These are phyloP conservation scores for Oscheius sp. DNA, from an alignment of 1,140 invertebrate species.

Conservation along the genomic window DNA sequence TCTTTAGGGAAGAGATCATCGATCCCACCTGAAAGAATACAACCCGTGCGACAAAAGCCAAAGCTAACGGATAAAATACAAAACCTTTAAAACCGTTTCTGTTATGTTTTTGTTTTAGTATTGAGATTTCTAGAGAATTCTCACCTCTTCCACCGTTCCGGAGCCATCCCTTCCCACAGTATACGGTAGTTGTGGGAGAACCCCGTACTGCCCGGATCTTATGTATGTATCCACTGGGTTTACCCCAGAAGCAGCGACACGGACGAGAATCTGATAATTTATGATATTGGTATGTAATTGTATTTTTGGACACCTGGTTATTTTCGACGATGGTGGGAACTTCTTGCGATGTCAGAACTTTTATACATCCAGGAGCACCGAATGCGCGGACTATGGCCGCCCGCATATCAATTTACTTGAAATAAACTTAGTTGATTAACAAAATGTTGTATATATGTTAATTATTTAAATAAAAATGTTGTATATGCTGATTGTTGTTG, in stretches of 20 bases:
- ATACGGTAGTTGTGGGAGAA: constrained; percentile 65
- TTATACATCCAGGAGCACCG: constrained; percentile 29
- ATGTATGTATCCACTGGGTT: constrained; percentile 71
- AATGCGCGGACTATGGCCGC: constrained; percentile 35
- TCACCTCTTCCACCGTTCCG: constrained; percentile 65
- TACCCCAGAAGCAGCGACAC: constrained; percentile 65
- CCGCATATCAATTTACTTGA: no score
- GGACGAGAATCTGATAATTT: constrained; percentile 63
- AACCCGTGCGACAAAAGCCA: not conserved
- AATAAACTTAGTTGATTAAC: no score
- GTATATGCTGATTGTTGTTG: no score
- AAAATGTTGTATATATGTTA: no score
- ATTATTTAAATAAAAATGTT: no score
- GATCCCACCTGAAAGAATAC: not conserved
- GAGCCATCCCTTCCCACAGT: constrained; percentile 67
- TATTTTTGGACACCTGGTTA: constrained; percentile 3
- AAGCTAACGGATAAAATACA: no score
- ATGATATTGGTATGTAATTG: not conserved
- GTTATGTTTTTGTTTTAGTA: not conserved
- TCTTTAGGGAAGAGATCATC: constrained; percentile 55
- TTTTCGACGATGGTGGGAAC: not conserved
- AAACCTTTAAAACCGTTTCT: constrained; percentile 21
- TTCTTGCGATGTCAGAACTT: not conserved
- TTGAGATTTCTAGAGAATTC: not conserved
- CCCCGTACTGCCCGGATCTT: constrained; percentile 63